Evolutionary conservation across 1,140 invertebrate genomes (phyloP).

Genomic region (Calephelis nemesis): DNA sequence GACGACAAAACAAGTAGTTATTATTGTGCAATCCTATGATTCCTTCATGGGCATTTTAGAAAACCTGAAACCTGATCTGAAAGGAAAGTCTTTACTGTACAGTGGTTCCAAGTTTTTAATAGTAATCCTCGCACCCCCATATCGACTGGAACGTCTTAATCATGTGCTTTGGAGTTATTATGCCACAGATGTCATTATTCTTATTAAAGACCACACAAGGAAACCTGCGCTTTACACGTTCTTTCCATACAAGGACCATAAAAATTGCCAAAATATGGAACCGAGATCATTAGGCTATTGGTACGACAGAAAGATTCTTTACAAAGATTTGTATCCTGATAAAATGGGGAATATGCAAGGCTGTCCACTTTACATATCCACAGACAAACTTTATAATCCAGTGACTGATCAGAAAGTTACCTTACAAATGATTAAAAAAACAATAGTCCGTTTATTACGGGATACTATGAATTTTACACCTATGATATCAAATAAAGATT

Average conservation of each 20-base stretch:
- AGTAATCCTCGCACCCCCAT: constrained; percentile 39
- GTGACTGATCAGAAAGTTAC: constrained; percentile 48
- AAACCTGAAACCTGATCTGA: constrained; percentile 52
- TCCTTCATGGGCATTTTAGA: constrained; percentile 45
- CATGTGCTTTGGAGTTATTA: constrained; percentile 51
- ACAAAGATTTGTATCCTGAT: constrained; percentile 42
- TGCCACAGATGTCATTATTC: constrained; percentile 44
- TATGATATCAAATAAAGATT: constrained; percentile 46
- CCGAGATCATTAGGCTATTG: constrained; percentile 46
- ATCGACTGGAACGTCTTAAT: constrained; percentile 45
- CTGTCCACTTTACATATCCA: constrained; percentile 60
- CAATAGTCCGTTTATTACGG: constrained; percentile 42
- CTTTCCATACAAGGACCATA: constrained; percentile 49
- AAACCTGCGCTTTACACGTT: constrained; percentile 50
- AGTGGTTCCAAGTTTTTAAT: constrained; percentile 50
- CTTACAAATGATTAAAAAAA: constrained; percentile 48
- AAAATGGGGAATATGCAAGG: constrained; percentile 57
- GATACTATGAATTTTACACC: constrained; percentile 56
- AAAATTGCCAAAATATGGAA: constrained; percentile 45
- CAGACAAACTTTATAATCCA: constrained; percentile 53
- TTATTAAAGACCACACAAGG: constrained; percentile 39
- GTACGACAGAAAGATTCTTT: constrained; percentile 27
- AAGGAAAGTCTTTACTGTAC: constrained; percentile 49
- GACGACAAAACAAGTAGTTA: constrained; percentile 44
- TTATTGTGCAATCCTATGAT: constrained; percentile 48